Evolutionary conservation across 2,888 invertebrate species (phyloP).

Genomic region (Synanthedon andrenaeformis): DNA sequence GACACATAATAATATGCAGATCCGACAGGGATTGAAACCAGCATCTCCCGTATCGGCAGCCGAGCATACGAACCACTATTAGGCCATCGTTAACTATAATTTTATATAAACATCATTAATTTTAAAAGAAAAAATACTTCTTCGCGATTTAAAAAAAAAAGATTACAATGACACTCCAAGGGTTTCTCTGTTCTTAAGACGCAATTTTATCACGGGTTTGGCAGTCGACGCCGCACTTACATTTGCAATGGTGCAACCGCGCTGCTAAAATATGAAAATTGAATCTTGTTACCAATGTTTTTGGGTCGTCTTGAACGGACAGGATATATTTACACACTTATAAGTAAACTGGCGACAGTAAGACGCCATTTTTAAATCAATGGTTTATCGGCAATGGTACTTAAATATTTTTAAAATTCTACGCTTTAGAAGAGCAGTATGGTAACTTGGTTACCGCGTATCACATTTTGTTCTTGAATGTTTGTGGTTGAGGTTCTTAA

Average conservation of each 20-base stretch:
- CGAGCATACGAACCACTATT: too few species aligned
- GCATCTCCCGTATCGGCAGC: too few species aligned
- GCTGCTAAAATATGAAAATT: conserved; percentile 56
- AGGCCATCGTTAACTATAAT: too few species aligned
- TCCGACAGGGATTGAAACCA: too few species aligned
- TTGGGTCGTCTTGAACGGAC: conserved; percentile 13
- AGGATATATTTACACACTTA: conserved; percentile 1
- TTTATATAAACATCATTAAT: too few species aligned
- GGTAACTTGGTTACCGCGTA: too few species aligned
- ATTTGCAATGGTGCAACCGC: conserved; percentile 31
- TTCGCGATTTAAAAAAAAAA: too few species aligned
- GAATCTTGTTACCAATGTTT: conserved; percentile 37
- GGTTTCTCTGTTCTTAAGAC: conserved; percentile 10
- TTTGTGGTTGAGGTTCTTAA: too few species aligned
- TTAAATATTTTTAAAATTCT: not conserved
- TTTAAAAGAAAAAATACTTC: too few species aligned
- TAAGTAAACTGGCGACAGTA: not conserved
- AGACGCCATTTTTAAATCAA: not conserved
- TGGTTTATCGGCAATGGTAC: not conserved
- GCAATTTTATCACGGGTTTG: conserved; percentile 48
- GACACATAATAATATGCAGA: too few species aligned
- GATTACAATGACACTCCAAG: conserved; percentile 10
- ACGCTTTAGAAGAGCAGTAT: too few species aligned
- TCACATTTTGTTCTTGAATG: too few species aligned
- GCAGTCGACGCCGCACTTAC: conserved; percentile 41